Evolutionary conservation across 2,888 invertebrate genomes (phyloP), one percentile per base, ranked within the genome.

Genomic region (Caenorhabditis zanzibari): DNA sequence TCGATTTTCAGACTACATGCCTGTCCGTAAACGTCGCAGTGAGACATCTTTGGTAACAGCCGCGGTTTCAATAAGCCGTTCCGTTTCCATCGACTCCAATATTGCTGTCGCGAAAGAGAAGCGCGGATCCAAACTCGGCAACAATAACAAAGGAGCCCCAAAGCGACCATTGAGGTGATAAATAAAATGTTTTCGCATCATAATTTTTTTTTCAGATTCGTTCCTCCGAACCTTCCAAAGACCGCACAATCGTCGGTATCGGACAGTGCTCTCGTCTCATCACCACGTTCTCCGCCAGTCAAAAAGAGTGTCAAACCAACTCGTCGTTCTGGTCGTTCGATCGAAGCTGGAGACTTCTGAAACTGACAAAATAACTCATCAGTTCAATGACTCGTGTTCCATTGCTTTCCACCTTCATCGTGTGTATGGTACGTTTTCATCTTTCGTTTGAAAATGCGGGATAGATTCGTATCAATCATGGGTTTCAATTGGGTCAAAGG

Each of bases 221-320:
- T 56, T 10, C 35, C 64, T 6, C 66, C 73, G 6, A 68, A 81
- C 44, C 0, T 72, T 9, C 66, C 66, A 24, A 79, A 64, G 14
- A 24, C 74, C 9, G 72, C 44, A 16, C 72, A 72, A 38, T 56
- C 56, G 35, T 76, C 81, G 10, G 38, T 64, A 2, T 76, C 75
- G 2, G 81, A 76, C 22, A 75, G 71, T 24, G 64, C 58, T 49
- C 28, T 81, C 22, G 75, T 75, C 56, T 41, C 59, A 5, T 75
- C 81, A 3, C 75, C 81, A 19, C 81, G 71, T 14, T 81, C 81
- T 4, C 81, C 81, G 14, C 81, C 81, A n/a, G n/a, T 52, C 14
- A 81, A 81, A 22, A 69, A 71, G 54, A 35, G 49, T 12, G 9
- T 68, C 24, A 52, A 26, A 9, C 2, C 75, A 5, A 9, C 59